Evolutionary conservation across 2,888 invertebrate species (phyloP), one percentile per base, ranked within the genome.

Genomic region (Saturnia japonica): DNA sequence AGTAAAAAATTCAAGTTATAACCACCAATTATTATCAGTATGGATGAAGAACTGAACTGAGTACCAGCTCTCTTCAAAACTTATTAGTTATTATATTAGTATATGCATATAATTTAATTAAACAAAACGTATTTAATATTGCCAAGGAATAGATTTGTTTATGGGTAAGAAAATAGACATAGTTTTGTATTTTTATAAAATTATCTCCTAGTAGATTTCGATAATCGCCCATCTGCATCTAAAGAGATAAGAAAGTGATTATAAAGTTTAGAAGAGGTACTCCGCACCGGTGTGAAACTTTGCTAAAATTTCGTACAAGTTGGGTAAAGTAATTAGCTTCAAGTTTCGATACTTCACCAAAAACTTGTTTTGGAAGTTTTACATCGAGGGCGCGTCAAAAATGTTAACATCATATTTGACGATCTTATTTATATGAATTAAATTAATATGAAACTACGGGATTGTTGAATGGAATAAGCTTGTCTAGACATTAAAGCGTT

Each of bases 301-400:
- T 34, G 19, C 0, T 16, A 62, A 62, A 28, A 62, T 34, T 60
- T 64, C 64, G 64, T 40, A 64, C 40, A 40, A 64, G 40, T 64
- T 40, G 40, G 16, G 8, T 40, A 62, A 62, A 62, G 62, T 62
- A 64, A 64, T 64, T 64, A 64, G 64, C 64, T 64, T 40, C 40
- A 40, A 40, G 64, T 40, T 34, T 40, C 64, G 40, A 40, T 64
- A 64, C 64, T 40, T 64, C 22, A 34, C 40, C n/a, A 16, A n/a
- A n/a, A 64, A 19, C 64, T 64, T 40, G 64, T n/a, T 34, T 19
- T 19, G 19, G 40, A 40, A 40, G 64, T 64, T 64, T 60, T 40
- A n/a, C 19, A 64, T 40, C 40, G 40, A 64, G 34, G 9, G 40
- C 64, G 64, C 64, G 64, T 64, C 40, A 19, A 64, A 40, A 64